A percentile compares a stretch with the other conserved stretches of the same genome.
Conservation (phyloP, 1,140 invertebrate genomes). For the Drosophila biarmipes region DNA sequence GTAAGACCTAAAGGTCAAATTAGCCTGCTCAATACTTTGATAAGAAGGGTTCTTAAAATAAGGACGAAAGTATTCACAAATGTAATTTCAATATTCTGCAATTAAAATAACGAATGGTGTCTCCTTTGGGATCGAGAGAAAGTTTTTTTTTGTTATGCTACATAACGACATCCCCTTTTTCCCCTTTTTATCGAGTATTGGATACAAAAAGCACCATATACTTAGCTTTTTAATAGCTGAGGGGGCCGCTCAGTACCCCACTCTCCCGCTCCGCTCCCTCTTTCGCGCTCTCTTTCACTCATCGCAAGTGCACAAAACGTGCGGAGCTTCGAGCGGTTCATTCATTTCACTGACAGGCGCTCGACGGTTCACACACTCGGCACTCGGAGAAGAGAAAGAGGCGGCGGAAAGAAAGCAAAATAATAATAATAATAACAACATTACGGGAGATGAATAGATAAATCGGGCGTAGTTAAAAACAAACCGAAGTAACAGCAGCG, state of each 20-base stretch:
- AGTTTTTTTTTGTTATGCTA: too few relatives aligned
- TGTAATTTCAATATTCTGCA: too few relatives aligned
- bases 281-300: slow-evolving; percentile 17
- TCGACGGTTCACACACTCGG: slow-evolving; percentile 53
- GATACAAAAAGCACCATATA: background rate
- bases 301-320: slow-evolving; percentile 67
- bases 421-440: slow-evolving; percentile 28
- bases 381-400: slow-evolving; percentile 17
- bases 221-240: background rate
- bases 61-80: too few relatives aligned
- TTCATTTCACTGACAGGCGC: slow-evolving; percentile 70
- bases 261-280: slow-evolving; percentile 6
- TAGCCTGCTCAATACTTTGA: too few relatives aligned
- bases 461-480: slow-evolving; percentile 31
- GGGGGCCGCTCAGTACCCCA: background rate
- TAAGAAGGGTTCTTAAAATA: too few relatives aligned
- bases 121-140: too few relatives aligned
- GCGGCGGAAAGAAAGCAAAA: slow-evolving; percentile 30
- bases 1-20: too few relatives aligned
- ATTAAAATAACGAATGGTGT: too few relatives aligned
- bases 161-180: too few relatives aligned
- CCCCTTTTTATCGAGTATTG: too few relatives aligned
- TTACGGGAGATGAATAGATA: slow-evolving; percentile 66
- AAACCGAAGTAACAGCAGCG: slow-evolving; percentile 18
- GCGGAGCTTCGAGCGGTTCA: slow-evolving; percentile 50